phyloP scores from a whole-genome alignment of 2,113 vertebrate species.

The Pseudorasbora parva region DNA sequence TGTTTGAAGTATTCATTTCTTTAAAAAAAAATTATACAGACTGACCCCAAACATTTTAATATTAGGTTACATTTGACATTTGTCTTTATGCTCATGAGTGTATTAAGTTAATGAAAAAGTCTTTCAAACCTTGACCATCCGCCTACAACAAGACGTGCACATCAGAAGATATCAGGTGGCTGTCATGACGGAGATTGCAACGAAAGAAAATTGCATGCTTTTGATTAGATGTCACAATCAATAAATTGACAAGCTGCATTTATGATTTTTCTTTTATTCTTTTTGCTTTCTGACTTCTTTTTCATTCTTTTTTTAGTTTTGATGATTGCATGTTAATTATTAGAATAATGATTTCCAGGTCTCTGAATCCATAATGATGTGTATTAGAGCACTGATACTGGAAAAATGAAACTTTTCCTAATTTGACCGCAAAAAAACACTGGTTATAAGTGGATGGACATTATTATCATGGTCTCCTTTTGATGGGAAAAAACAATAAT shows the following conservation, averaged over 20 bases:
- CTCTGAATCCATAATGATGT: slow-evolving; percentile 60
- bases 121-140: neutral
- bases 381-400: slow-evolving; percentile 61
- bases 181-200: neutral
- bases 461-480: slow-evolving; percentile 55
- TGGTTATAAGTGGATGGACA: slow-evolving; percentile 70
- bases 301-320: slow-evolving; percentile 14
- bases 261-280: neutral
- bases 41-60: neutral
- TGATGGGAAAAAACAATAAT: slow-evolving; percentile 60
- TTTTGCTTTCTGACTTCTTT: neutral
- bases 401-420: slow-evolving; percentile 59
- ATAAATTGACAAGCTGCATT: slow-evolving; percentile 14
- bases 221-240: slow-evolving; percentile 24
- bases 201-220: slow-evolving; percentile 5
- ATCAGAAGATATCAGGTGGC: slow-evolving; percentile 5
- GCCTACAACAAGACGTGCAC: neutral
- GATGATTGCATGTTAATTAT: slow-evolving; percentile 62
- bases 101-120: neutral
- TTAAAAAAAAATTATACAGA: no score
- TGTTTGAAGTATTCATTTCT: neutral
- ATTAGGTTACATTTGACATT: neutral
- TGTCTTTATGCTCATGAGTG: neutral
- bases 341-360: slow-evolving; percentile 68
- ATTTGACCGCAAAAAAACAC: slow-evolving; percentile 64